phyloP scores from a whole-genome alignment of 2,113 vertebrate species.

The Monarcha castaneiventris region DNA sequence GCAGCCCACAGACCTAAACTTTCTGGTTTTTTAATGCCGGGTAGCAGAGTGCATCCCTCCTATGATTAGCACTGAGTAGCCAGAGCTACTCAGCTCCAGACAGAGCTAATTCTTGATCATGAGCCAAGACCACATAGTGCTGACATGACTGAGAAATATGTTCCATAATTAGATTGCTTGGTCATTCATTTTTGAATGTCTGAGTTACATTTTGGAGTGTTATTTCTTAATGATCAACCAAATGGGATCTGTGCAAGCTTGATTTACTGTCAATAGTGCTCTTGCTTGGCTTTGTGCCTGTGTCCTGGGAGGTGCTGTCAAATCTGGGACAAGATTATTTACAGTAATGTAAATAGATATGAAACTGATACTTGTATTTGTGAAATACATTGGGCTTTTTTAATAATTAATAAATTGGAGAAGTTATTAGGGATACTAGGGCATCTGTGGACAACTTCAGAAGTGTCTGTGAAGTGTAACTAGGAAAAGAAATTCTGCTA shows the following conservation, averaged over 20 bases:
- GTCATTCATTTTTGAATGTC: constrained; percentile 60
- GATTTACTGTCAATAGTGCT: not conserved
- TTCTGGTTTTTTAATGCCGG: not conserved
- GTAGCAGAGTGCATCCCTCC: not conserved
- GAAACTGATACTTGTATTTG: not conserved
- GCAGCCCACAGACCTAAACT: not conserved
- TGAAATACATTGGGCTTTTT: not conserved
- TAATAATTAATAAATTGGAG: not conserved
- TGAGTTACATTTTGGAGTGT: constrained; percentile 31
- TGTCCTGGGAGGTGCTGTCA: not conserved
- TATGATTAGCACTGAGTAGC: not conserved
- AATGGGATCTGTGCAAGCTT: not conserved
- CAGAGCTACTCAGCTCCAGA: constrained; percentile 25
- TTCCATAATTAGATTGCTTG: constrained; percentile 66
- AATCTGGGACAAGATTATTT: not conserved
- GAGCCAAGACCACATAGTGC: constrained; percentile 62
- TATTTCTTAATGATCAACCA: constrained; percentile 38
- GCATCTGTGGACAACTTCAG: not conserved
- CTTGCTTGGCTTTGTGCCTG: not conserved
- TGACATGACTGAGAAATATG: constrained; percentile 63
- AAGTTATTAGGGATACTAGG: not conserved
- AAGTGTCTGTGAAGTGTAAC: not conserved
- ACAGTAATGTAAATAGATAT: not conserved
- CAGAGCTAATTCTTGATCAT: constrained; percentile 51
- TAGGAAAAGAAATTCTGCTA: not conserved